Conservation (phyloP, 2,113 vertebrate species). For the Crotalus helleri region DNA sequence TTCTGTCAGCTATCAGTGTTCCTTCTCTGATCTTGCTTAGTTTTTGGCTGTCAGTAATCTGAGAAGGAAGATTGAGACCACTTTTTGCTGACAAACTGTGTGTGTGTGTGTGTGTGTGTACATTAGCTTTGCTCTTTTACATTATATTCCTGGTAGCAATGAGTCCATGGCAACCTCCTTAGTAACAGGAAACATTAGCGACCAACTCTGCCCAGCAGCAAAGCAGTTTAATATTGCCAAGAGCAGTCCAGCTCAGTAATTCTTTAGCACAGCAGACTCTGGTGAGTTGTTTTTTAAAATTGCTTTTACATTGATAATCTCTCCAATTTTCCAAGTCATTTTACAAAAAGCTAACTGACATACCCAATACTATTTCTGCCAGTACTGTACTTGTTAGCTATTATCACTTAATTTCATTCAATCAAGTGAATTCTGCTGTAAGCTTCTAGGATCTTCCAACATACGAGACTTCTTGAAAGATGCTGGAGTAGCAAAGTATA, state of each 20-base stretch:
- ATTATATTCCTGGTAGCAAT: not conserved
- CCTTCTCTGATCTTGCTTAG: not conserved
- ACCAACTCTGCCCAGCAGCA: not conserved
- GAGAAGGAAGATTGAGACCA: not conserved
- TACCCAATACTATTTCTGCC: not conserved
- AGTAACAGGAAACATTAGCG: conserved; percentile 59
- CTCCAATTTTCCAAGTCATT: not conserved
- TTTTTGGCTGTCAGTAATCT: not conserved
- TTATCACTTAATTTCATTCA: not conserved
- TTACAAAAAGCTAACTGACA: not conserved
- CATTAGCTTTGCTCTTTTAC: not conserved
- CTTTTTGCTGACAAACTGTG: not conserved
- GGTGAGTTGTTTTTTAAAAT: conserved; percentile 39
- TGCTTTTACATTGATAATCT: not conserved
- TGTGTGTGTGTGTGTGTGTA: not conserved
- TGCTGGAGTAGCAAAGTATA: not conserved
- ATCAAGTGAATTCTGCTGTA: not conserved
- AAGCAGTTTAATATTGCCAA: not conserved
- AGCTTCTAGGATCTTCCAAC: not conserved
- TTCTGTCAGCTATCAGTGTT: not conserved
- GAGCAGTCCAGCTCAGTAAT: not conserved
- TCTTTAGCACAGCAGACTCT: not conserved
- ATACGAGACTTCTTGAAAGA: not conserved
- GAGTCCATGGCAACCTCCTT: conserved; percentile 48
- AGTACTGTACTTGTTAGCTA: not conserved